These are phyloP conservation scores for Tonatia bakeri DNA, from an alignment of 2,113 vertebrate species.

Conservation along the genomic window DNA sequence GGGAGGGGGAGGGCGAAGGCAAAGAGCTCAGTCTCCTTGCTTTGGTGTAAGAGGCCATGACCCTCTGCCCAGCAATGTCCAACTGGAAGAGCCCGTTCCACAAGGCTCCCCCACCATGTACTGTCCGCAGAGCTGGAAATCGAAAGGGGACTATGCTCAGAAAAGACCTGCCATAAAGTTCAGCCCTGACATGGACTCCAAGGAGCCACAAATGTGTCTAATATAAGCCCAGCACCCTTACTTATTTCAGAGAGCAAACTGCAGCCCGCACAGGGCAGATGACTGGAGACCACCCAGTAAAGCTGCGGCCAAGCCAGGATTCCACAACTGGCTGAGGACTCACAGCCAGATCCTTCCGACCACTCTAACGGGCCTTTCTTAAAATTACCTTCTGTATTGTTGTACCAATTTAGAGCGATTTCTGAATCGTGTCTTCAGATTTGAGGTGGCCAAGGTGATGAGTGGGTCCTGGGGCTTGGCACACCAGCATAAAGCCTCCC, in stretches of 20 bases:
- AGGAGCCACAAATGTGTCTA: neutral
- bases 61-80: neutral
- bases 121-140: neutral
- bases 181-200: neutral
- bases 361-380: neutral
- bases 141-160: neutral
- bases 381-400: neutral
- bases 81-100: neutral
- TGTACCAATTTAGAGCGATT: neutral
- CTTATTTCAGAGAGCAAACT: neutral
- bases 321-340: fast-evolving
- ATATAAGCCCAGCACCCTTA: neutral
- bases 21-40: neutral
- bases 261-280: neutral
- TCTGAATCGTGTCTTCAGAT: neutral
- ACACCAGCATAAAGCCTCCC: neutral
- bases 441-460: neutral
- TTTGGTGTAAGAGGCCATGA: neutral
- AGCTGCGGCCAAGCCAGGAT: neutral
- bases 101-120: neutral
- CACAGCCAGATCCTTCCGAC: neutral
- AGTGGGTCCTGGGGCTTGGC: neutral
- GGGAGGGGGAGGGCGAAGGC: no score
- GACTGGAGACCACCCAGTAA: neutral
- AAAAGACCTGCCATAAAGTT: neutral